phyloP scores from a whole-genome alignment of 2,113 vertebrate genomes.

The Pseudorasbora parva region DNA sequence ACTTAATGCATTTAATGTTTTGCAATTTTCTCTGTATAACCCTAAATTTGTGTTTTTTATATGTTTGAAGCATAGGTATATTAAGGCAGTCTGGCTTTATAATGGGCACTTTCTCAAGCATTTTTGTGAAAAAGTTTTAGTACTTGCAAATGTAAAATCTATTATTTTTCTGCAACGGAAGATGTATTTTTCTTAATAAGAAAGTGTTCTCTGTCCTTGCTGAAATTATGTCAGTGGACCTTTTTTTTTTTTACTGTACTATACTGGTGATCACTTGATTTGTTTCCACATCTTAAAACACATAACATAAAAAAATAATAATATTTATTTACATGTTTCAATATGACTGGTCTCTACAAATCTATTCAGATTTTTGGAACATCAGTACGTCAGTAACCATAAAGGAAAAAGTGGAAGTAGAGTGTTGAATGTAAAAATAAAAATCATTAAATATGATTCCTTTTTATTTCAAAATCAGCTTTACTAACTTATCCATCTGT shows the following conservation, averaged over 20 bases:
- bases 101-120: constrained; percentile 48
- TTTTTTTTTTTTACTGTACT: constrained; percentile 30
- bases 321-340: not conserved
- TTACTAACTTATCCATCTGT: constrained; percentile 1
- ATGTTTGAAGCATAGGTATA: constrained; percentile 5
- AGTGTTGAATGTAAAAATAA: not conserved
- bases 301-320: too few relatives aligned
- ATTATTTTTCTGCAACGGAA: constrained; percentile 49
- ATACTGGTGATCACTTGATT: not conserved
- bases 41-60: constrained; percentile 30
- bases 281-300: constrained; percentile 24
- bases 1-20: constrained; percentile 8
- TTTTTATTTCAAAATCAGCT: not conserved
- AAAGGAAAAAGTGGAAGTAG: not conserved
- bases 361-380: not conserved
- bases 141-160: constrained; percentile 33
- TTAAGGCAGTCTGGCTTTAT: constrained; percentile 10
- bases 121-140: constrained; percentile 26
- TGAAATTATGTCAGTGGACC: constrained; percentile 14
- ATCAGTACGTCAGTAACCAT: not conserved
- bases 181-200: constrained; percentile 60
- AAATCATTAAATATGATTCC: not conserved
- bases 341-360: not conserved
- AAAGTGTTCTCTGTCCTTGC: constrained; percentile 49
- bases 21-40: constrained; percentile 31